Evolutionary conservation across 2,113 vertebrate species (phyloP), one percentile per base, ranked within the genome.

Genomic region (Sinocyclocheilus rhinocerous): DNA sequence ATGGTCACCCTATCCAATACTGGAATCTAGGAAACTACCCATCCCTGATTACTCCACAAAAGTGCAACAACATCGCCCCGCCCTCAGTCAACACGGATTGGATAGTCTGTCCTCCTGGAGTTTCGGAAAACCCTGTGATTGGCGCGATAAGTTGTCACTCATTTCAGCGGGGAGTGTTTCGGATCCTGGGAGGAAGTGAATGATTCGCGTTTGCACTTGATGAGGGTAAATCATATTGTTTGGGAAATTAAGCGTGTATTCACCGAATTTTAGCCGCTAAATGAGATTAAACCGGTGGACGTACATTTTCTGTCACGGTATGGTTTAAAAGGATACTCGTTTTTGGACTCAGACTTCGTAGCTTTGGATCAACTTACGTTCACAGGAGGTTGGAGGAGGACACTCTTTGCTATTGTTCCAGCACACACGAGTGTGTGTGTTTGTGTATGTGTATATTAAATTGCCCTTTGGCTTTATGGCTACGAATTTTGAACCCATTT

Each of bases 401-500:
- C 89, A 94, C 92, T 72, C 94, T 83, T 94, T 93, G 89, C 89
- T 77, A 95, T 95, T 95, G 94, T 95, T 93, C 91, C 91, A 89
- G 93, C 93, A 92, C 90, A 69, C 42, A 33, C 85, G 92, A 78
- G 45, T 90, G 89, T 91, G 92, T 89, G 63, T 90, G 33, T 88
- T 92, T 72, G 65, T 55, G 81, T 55, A 72, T 89, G 90, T 86
- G 73, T 90, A 87, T 85, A 75, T 33, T 93, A 67, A 50, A 76
- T 50, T 55, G 26, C 18, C 83, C 20, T 16, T 88, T 85, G 92
- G 87, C 93, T 95, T 90, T 94, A 96, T 96, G 95, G 95, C 95
- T 94, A 90, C 93, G 93, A 95, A 91, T 91, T 91, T 88, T 87
- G 95, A 96, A 83, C 94, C 94, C 15, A 95, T 96, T 88, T 95